A percentile compares a stretch with the other conserved stretches of the same genome.
phyloP scores from a whole-genome alignment of 1,140 invertebrate genomes.

The Drosophila mauritiana region DNA sequence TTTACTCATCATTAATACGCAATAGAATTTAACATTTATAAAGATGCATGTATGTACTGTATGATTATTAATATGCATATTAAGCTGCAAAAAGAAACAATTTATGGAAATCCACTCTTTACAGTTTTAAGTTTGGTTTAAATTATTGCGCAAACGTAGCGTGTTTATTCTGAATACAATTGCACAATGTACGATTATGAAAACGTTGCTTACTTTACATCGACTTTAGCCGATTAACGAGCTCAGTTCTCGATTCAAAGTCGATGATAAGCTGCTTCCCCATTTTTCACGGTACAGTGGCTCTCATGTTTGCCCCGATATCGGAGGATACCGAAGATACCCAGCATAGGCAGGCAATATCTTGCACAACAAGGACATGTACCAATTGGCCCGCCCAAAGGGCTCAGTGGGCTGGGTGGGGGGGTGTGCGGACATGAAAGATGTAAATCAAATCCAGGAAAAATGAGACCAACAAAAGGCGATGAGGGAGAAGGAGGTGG shows the following conservation, averaged over 20 bases:
- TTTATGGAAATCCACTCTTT: no score
- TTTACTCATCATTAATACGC: no score
- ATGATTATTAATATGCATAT: no score
- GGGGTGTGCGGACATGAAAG: slow-evolving; percentile 40
- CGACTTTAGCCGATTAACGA: slow-evolving; percentile 20
- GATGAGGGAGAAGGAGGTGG: neutral
- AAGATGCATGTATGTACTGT: no score
- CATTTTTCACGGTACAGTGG: slow-evolving; percentile 23
- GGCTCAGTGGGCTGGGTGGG: slow-evolving; percentile 6
- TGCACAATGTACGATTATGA: no score
- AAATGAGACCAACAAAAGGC: slow-evolving; percentile 45
- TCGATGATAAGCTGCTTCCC: slow-evolving; percentile 18
- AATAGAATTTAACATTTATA: no score
- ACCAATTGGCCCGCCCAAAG: slow-evolving; percentile 18
- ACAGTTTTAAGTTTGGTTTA: no score
- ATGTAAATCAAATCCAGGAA: slow-evolving; percentile 48
- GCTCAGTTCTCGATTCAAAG: slow-evolving; percentile 30
- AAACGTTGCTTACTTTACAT: slow-evolving; percentile 8
- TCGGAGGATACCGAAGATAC: slow-evolving; percentile 13
- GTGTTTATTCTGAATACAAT: slow-evolving; percentile 11
- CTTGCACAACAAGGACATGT: slow-evolving; percentile 31
- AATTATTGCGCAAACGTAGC: slow-evolving; percentile 3
- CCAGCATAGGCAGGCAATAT: slow-evolving; percentile 24
- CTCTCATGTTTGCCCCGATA: slow-evolving; percentile 12
- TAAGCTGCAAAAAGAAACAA: no score